These are phyloP conservation scores for Ichneumoninae sp. DNA, from an alignment of 2,888 invertebrate genomes.

Conservation along the genomic window DNA sequence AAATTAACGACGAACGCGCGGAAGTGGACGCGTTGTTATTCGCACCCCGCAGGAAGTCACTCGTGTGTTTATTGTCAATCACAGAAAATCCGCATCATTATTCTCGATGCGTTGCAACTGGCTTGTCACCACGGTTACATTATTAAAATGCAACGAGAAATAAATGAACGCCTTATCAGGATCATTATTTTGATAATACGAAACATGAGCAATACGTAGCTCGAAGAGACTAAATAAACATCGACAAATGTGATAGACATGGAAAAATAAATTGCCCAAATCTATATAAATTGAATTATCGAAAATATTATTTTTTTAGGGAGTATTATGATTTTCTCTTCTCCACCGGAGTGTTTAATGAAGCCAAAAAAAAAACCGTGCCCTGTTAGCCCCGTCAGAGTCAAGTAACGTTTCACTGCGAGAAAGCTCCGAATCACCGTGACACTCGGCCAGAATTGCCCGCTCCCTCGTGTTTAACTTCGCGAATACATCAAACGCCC, in stretches of 20 bases:
- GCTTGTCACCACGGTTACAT: neutral
- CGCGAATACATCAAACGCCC: neutral
- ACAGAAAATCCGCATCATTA: neutral
- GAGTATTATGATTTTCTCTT: conserved; percentile 23
- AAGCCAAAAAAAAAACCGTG: neutral
- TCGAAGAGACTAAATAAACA: neutral
- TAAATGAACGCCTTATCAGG: neutral
- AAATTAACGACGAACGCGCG: neutral
- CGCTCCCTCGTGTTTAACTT: conserved; percentile 7
- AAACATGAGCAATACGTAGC: neutral
- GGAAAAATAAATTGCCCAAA: neutral
- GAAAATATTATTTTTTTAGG: conserved; percentile 6
- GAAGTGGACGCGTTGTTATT: conserved; percentile 6
- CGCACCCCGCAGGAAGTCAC: neutral
- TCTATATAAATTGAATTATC: neutral
- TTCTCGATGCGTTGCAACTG: neutral
- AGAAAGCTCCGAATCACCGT: neutral
- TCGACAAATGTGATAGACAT: neutral
- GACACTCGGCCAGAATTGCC: neutral
- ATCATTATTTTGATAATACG: neutral
- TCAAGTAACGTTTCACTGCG: conserved; percentile 14
- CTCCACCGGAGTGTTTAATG: neutral
- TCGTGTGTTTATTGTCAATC: neutral
- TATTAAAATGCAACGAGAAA: neutral
- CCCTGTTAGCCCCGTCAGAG: conserved; percentile 21